Evolutionary conservation across 2,888 invertebrate species (phyloP).

Genomic region (Electrophaes corylata): DNA sequence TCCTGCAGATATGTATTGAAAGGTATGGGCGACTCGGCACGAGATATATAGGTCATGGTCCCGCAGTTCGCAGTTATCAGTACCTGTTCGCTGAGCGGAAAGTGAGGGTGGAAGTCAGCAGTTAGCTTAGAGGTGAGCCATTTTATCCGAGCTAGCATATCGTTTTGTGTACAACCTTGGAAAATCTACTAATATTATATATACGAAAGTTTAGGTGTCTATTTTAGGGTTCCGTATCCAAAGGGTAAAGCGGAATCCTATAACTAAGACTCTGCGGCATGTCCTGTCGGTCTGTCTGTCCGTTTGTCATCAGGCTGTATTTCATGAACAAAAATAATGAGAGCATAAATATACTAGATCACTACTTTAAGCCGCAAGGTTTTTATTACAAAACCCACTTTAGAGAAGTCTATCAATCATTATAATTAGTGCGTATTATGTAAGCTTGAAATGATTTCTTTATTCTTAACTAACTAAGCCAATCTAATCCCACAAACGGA

Average conservation of each 20-base stretch:
- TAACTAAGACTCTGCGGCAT: no score
- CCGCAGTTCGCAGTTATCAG: constrained; percentile 47
- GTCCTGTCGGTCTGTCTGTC: no score
- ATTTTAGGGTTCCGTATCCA: no score
- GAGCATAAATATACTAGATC: no score
- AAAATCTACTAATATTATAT: neutral
- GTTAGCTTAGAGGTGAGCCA: constrained; percentile 25
- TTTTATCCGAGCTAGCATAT: constrained; percentile 11
- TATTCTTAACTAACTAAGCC: constrained; percentile 57
- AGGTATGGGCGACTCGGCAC: constrained; percentile 53
- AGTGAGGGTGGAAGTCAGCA: constrained; percentile 21
- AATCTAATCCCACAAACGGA: constrained; percentile 67
- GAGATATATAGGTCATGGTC: constrained; percentile 74
- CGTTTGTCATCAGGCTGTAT: no score
- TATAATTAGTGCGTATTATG: constrained; percentile 4
- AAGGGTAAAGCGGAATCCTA: no score
- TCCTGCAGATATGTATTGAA: constrained; percentile 51
- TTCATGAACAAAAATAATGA: no score
- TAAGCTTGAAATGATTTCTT: constrained; percentile 34
- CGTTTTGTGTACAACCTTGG: constrained; percentile 10
- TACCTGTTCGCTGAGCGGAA: constrained; percentile 23
- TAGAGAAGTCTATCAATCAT: neutral
- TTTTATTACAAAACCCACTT: neutral
- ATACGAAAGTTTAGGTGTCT: no score
- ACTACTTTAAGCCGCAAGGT: no score